Evolutionary conservation across 2,888 invertebrate genomes (phyloP).

Genomic region (Alentia gelatinosa): DNA sequence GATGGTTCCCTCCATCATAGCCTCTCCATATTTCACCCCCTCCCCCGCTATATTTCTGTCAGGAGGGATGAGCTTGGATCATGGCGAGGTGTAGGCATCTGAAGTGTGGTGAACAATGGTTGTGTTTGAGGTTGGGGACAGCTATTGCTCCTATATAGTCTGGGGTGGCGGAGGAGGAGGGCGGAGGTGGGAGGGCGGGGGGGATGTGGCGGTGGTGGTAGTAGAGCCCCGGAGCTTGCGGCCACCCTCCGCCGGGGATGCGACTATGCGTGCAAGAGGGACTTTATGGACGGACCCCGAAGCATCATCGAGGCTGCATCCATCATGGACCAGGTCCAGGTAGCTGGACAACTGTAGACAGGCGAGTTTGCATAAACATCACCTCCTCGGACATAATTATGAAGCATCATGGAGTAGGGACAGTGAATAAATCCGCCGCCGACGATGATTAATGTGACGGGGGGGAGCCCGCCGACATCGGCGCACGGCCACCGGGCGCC

Average conservation of each 20-base stretch:
- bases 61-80: not conserved
- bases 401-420: not conserved
- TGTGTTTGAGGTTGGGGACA: not conserved
- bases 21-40: no score
- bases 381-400: not conserved
- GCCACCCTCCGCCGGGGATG: no score
- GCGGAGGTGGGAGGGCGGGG: not conserved
- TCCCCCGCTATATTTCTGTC: no score
- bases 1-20: no score
- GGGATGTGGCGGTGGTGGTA: not conserved
- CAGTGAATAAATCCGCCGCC: not conserved
- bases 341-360: constrained; percentile 21
- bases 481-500: not conserved
- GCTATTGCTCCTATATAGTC: not conserved
- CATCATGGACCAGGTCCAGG: not conserved
- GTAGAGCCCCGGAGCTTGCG: no score
- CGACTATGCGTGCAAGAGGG: not conserved
- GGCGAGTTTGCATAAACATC: not conserved
- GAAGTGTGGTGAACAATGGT: not conserved
- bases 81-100: not conserved
- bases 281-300: not conserved
- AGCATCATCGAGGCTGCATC: not conserved
- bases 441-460: not conserved
- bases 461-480: not conserved
- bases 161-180: not conserved